Percentiles rank a stretch among this genome's conserved stretches.
phyloP scores from a whole-genome alignment of 92 coral and sea anemone species.

The Isaurus tuberculatus region DNA sequence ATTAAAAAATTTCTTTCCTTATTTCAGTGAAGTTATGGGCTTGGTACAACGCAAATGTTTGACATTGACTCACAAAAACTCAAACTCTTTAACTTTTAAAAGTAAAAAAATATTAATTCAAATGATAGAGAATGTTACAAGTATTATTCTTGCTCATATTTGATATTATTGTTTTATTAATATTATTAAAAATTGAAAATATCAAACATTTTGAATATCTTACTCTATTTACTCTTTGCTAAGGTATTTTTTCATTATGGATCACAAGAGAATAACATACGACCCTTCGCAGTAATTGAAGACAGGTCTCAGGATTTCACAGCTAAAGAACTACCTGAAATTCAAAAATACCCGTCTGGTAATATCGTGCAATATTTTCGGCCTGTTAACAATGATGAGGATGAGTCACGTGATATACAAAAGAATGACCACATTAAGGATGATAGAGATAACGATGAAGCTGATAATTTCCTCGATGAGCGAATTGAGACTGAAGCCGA shows the following conservation, averaged over 20 bases:
- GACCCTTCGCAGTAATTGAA: neutral
- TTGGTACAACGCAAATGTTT: too few relatives aligned
- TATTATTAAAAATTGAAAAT: too few relatives aligned
- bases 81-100: too few relatives aligned
- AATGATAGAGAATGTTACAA: too few relatives aligned
- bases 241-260: conserved; percentile 18
- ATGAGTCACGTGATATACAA: neutral
- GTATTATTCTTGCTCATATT: too few relatives aligned
- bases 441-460: conserved; percentile 5
- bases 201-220: too few relatives aligned
- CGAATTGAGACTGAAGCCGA: conserved; percentile 2
- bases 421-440: conserved; percentile 21
- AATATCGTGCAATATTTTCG: neutral
- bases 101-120: too few relatives aligned
- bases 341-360: conserved; percentile 11
- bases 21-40: too few relatives aligned
- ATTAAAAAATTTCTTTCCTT: too few relatives aligned
- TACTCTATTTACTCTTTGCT: neutral
- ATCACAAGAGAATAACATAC: conserved; percentile 4
- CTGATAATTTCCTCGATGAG: conserved; percentile 15
- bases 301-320: conserved; percentile 41
- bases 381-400: neutral
- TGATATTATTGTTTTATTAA: too few relatives aligned
- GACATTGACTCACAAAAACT: too few relatives aligned
- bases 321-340: conserved; percentile 33